Evolutionary conservation across 2,888 invertebrate genomes (phyloP).

Genomic region (Amblyjoppa proteus): DNA sequence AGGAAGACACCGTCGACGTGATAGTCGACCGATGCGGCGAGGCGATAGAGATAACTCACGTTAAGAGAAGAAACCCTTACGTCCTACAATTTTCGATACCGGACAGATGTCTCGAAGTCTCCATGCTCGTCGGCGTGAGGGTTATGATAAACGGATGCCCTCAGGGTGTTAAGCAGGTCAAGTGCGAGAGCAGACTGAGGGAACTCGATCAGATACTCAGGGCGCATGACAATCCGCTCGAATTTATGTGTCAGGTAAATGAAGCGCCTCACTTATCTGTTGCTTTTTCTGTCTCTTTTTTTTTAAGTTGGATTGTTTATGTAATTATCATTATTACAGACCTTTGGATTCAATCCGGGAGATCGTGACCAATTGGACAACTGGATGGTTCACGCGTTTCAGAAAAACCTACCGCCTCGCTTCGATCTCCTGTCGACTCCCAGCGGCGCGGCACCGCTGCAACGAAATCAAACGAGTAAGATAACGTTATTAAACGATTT

Average conservation of each 20-base stretch:
- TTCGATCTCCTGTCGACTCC: constrained; percentile 89
- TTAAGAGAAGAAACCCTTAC: constrained; percentile 93
- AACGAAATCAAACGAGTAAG: constrained; percentile 81
- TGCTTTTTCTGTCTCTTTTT: neutral
- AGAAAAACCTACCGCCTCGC: constrained; percentile 94
- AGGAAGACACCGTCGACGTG: constrained; percentile 92
- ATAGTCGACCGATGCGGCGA: constrained; percentile 93
- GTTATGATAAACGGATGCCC: constrained; percentile 93
- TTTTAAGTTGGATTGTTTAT: constrained; percentile 20
- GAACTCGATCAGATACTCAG: constrained; percentile 93
- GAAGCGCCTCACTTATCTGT: neutral
- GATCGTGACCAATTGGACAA: constrained; percentile 93
- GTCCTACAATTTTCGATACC: constrained; percentile 94
- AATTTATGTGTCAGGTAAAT: constrained; percentile 94
- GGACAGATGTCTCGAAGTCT: constrained; percentile 92
- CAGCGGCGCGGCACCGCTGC: constrained; percentile 75
- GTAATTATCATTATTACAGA: constrained; percentile 84
- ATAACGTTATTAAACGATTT: constrained; percentile 23
- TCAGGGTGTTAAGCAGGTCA: constrained; percentile 93
- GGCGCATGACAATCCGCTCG: constrained; percentile 92
- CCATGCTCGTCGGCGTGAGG: constrained; percentile 92
- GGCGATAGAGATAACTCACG: constrained; percentile 90
- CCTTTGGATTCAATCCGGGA: constrained; percentile 91
- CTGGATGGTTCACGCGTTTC: constrained; percentile 93
- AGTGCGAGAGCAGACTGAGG: constrained; percentile 93